Percentiles rank a stretch among this genome's conserved stretches.
Conservation (phyloP, 2,888 invertebrate species). For the Danaus chrysippus region DNA sequence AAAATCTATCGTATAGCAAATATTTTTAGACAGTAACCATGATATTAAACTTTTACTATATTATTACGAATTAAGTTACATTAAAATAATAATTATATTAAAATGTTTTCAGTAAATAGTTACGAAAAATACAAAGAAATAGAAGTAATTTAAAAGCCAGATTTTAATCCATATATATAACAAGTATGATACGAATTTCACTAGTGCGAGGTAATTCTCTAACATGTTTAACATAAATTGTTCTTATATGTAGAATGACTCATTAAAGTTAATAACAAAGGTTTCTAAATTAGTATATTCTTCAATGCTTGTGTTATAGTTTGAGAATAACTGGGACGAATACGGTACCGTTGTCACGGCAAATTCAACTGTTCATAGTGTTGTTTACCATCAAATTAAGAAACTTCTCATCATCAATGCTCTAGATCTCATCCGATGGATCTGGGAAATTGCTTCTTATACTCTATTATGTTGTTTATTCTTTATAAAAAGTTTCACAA, state of each 20-base stretch:
- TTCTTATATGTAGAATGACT: background rate
- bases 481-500: slow-evolving; percentile 54
- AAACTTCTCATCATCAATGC: slow-evolving; percentile 48
- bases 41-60: no score
- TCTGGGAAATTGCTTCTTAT: slow-evolving; percentile 65
- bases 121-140: no score
- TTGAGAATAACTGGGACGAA: slow-evolving; percentile 50
- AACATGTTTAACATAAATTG: no score
- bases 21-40: no score
- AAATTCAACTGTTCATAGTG: slow-evolving; percentile 30
- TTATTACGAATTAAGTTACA: no score
- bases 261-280: background rate
- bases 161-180: no score
- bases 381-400: slow-evolving; percentile 57
- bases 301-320: slow-evolving; percentile 7
- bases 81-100: no score
- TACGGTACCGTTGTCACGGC: slow-evolving; percentile 44
- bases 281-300: background rate
- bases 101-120: no score
- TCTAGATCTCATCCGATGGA: slow-evolving; percentile 60
- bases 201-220: no score
- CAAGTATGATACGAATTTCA: no score
- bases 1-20: no score
- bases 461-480: slow-evolving; percentile 54
- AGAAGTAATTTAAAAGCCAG: no score